Conservation (phyloP, 2,113 vertebrate species). For the Halcyon malimbica region DNA sequence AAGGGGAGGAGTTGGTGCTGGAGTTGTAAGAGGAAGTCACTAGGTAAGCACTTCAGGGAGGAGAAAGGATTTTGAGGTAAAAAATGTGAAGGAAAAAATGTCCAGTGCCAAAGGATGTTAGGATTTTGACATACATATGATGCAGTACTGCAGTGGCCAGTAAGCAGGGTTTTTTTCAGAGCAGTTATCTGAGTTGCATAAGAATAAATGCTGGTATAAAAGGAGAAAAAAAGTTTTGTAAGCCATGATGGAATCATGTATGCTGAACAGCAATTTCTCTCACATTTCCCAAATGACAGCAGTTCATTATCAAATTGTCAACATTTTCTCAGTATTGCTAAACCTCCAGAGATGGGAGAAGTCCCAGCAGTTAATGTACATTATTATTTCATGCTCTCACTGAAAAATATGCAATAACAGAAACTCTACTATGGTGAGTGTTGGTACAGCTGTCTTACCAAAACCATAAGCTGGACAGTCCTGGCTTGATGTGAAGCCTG, state of each 20-base stretch:
- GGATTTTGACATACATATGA: neutral
- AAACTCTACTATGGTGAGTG: neutral
- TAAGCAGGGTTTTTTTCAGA: neutral
- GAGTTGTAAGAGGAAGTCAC: neutral
- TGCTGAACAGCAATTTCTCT: neutral
- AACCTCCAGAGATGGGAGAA: neutral
- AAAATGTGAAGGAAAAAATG: neutral
- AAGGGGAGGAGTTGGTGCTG: neutral
- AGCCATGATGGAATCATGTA: neutral
- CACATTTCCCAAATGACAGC: neutral
- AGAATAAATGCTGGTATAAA: neutral
- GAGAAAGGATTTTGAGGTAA: neutral
- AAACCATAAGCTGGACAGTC: neutral
- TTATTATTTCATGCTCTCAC: neutral
- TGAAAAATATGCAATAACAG: neutral
- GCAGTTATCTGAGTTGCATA: neutral
- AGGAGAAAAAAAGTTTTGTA: neutral
- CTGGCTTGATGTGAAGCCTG: neutral
- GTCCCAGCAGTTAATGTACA: neutral
- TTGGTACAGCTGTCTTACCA: neutral
- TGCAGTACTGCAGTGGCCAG: neutral
- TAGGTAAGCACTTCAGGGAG: neutral
- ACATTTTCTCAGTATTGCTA: neutral
- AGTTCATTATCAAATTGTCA: neutral
- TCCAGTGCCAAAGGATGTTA: neutral